Evolutionary conservation across 2,113 vertebrate genomes (phyloP), one percentile per base, ranked within the genome.

Genomic region (Speoplatyrhinus poulsoni): DNA sequence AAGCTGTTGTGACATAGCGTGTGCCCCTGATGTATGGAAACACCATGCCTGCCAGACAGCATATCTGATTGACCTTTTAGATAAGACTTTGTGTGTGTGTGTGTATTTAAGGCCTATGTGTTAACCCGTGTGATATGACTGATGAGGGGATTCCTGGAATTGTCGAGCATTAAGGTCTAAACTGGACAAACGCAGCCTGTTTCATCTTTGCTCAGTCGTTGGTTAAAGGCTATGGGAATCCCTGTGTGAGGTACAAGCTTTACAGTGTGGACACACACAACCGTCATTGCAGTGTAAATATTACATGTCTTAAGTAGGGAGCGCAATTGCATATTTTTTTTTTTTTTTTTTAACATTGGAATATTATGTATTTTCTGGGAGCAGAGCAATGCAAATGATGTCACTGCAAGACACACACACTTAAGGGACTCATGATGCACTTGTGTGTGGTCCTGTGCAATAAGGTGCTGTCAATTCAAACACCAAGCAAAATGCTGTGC

Each of bases 21-120:
- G 77, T 80, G 65, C 63, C 67, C 52, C 63, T 87, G 81, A 85
- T 79, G 5, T 67, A 83, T 84, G 46, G 66, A 57, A 72, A 60
- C 75, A 65, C 60, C 70, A 46, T 77, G 69, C 64, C 68, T 70
- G 65, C 75, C 46, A 72, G 79, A 76, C 82, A 72, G 79, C 66
- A 46, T 58, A 77, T 81, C 79, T 75, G 69, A 82, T 81, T 81
- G 83, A 87, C 83, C 83, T 83, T 82, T 88, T 64, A 53, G 70
- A 79, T 77, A 69, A 46, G 68, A 65, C 52, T 26, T 17, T 47
- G 32, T 26, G 16, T 53, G 68, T 55, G 52, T 32, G 46, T 72
- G 62, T 12, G 64, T 75, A 68, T 79, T 68, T 76, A 66, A 69
- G 60, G 17, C 17, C 12, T 65, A 75, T 70, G 10, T 64, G 63